Evolutionary conservation across 2,113 vertebrate genomes (phyloP).

Genomic region (Lagopus leucura): DNA sequence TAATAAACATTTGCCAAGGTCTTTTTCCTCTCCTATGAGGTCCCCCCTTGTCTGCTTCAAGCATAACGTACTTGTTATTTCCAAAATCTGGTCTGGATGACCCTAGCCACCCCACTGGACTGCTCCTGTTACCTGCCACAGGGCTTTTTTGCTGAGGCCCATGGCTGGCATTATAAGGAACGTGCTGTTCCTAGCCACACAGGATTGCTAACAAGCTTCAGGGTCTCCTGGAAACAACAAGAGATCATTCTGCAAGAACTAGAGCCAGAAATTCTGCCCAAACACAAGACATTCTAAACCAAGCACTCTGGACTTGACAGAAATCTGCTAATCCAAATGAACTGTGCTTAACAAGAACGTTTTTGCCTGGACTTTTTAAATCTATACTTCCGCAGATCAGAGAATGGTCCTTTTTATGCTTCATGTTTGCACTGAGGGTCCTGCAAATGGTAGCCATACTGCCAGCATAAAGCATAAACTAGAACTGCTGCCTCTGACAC

Average conservation of each 20-base stretch:
- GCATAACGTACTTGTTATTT: background rate
- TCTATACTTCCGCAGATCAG: background rate
- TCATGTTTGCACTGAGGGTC: rapidly evolving
- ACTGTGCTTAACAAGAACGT: background rate
- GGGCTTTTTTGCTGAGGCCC: background rate
- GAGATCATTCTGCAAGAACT: background rate
- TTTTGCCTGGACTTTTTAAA: rapidly evolving
- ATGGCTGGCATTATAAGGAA: background rate
- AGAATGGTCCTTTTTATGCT: background rate
- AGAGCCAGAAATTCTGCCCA: background rate
- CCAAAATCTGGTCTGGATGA: background rate
- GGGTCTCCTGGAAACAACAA: background rate
- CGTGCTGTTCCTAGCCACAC: background rate
- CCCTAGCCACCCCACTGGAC: background rate
- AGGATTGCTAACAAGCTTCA: background rate
- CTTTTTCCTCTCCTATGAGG: background rate
- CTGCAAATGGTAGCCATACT: background rate
- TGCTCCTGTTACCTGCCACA: background rate
- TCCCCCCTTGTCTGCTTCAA: background rate
- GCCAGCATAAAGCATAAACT: background rate
- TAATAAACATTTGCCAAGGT: background rate
- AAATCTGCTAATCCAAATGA: background rate
- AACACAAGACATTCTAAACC: background rate
- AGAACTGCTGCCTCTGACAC: background rate
- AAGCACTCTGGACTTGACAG: background rate